These are phyloP conservation scores for Caenorhabditis afra DNA, from an alignment of 2,888 invertebrate species.

Conservation along the genomic window DNA sequence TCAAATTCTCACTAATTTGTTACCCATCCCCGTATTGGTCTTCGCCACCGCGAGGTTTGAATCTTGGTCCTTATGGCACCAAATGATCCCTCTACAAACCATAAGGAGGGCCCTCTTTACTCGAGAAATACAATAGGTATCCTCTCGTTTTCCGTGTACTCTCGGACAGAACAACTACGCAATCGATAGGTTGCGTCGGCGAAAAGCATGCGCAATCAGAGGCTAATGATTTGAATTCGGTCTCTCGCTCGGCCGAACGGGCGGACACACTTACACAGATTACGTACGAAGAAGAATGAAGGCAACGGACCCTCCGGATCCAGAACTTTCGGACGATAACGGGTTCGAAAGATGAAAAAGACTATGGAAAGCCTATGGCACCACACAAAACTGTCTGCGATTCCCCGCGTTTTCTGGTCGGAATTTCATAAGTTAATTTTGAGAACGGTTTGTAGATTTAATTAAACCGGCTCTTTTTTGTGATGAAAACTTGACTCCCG, in stretches of 20 bases:
- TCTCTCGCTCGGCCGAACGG: background rate
- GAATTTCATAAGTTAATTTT: too few species aligned
- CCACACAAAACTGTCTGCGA: too few species aligned
- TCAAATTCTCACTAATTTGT: conserved; percentile 12
- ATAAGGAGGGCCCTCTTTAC: conserved; percentile 24
- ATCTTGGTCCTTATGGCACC: conserved; percentile 28
- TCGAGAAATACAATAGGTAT: conserved; percentile 50
- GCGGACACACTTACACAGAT: background rate
- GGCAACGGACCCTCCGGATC: background rate
- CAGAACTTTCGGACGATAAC: too few species aligned
- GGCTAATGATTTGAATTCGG: conserved; percentile 51
- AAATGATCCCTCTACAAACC: conserved; percentile 26
- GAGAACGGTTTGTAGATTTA: too few species aligned
- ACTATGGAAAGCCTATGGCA: too few species aligned
- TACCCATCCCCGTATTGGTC: too few species aligned
- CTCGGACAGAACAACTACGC: conserved; percentile 6
- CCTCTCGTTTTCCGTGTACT: background rate
- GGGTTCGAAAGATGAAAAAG: too few species aligned
- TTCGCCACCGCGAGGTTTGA: too few species aligned
- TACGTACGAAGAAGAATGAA: background rate
- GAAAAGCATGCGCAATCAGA: conserved; percentile 40
- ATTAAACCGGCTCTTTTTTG: too few species aligned
- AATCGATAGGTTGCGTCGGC: conserved; percentile 50
- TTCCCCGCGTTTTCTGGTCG: too few species aligned
- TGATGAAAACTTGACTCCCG: too few species aligned